These are phyloP conservation scores for Danio aesculapii DNA, from an alignment of 2,797 vertebrate species.

Conservation along the genomic window DNA sequence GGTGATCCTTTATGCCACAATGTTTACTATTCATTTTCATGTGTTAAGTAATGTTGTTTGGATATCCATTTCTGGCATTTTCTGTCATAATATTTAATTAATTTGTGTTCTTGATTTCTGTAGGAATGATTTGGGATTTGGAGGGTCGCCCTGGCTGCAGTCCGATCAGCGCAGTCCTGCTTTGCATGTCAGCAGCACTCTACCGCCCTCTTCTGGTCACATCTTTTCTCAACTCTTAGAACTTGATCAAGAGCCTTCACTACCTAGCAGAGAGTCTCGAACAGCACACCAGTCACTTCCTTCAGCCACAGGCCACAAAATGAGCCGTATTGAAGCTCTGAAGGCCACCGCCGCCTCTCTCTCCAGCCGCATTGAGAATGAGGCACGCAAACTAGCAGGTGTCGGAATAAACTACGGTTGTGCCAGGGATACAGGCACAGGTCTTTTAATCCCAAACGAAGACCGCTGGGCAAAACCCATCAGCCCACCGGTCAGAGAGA, in stretches of 20 bases:
- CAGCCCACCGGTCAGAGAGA: constrained; percentile 82
- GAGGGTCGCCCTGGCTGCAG: constrained; percentile 78
- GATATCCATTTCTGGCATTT: neutral
- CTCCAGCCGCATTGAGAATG: constrained; percentile 91
- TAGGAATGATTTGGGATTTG: constrained; percentile 82
- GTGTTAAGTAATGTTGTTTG: neutral
- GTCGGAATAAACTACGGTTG: constrained; percentile 82
- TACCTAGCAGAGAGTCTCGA: constrained; percentile 19
- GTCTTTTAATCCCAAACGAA: constrained; percentile 69
- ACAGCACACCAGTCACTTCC: neutral
- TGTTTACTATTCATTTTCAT: neutral
- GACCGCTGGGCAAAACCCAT: constrained; percentile 74
- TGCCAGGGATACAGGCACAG: constrained; percentile 73
- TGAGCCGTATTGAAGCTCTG: constrained; percentile 90
- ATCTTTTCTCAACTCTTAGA: constrained; percentile 84
- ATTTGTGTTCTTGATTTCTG: neutral
- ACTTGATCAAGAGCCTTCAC: constrained; percentile 76
- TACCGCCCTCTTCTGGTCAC: constrained; percentile 70
- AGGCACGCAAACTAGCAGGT: constrained; percentile 89
- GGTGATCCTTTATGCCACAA: neutral
- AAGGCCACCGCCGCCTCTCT: constrained; percentile 95
- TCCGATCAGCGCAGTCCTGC: constrained; percentile 77
- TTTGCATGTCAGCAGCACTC: constrained; percentile 54
- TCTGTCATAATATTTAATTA: neutral
- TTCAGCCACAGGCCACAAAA: constrained; percentile 68